phyloP scores from a whole-genome alignment of 2,797 vertebrate genomes.

The Acridotheres tristis region DNA sequence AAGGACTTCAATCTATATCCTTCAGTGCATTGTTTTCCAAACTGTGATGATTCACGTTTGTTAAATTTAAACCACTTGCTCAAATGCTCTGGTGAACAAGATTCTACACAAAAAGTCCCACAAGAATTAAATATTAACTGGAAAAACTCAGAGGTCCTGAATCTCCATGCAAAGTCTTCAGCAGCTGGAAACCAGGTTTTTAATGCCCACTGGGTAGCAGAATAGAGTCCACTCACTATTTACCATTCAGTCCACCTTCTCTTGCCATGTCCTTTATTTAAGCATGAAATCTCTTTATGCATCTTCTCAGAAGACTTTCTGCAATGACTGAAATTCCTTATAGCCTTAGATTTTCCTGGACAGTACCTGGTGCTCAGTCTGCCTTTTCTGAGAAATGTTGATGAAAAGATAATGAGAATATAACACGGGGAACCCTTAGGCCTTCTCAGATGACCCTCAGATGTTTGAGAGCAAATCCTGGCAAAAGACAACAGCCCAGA shows the following conservation, averaged over 20 bases:
- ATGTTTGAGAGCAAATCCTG: background rate
- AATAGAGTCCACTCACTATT: background rate
- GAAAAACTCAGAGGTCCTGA: background rate
- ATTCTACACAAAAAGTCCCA: background rate
- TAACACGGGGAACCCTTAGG: background rate
- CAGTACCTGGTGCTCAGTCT: background rate
- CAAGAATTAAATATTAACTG: background rate
- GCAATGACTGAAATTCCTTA: background rate
- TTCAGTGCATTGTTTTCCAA: background rate
- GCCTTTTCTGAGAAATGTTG: background rate
- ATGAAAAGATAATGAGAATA: background rate
- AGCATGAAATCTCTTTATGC: background rate
- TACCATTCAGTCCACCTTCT: background rate
- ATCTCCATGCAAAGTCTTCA: background rate
- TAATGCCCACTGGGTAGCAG: background rate
- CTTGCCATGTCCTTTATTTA: background rate
- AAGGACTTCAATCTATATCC: background rate
- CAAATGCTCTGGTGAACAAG: background rate
- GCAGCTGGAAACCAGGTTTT: background rate
- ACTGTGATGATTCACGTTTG: fast-evolving
- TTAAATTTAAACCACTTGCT: background rate
- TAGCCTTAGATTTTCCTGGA: background rate
- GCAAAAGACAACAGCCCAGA: background rate
- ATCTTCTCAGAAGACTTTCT: background rate
- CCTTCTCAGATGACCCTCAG: background rate